Evolutionary conservation across 1,140 invertebrate genomes (phyloP).

Genomic region (Sesamia nonagrioides): DNA sequence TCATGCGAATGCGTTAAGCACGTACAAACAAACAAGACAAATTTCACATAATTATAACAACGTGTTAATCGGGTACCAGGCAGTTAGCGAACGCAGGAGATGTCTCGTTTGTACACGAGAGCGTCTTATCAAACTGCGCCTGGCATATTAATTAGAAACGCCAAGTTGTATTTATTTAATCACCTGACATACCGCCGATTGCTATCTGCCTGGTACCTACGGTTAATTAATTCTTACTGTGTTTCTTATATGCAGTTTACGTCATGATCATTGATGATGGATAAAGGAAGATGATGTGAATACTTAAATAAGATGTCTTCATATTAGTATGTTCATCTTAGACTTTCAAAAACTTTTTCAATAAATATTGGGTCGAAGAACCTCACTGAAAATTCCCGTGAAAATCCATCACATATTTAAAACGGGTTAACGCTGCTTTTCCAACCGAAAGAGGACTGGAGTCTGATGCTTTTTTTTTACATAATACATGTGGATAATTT

Average conservation of each 20-base stretch:
- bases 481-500: constrained; percentile 47
- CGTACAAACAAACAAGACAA: constrained; percentile 40
- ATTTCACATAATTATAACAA: constrained; percentile 72
- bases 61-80: constrained; percentile 76
- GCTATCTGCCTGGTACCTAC: constrained; percentile 74
- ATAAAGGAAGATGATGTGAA: constrained; percentile 31
- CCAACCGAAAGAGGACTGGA: not conserved
- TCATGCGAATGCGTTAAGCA: constrained; percentile 16
- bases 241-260: constrained; percentile 56
- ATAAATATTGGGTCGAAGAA: not conserved
- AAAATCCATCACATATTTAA: constrained; percentile 24
- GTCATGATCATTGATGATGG: constrained; percentile 43
- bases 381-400: not conserved
- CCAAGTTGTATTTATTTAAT: constrained; percentile 85
- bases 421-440: not conserved
- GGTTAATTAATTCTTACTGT: constrained; percentile 80
- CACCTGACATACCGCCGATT: constrained; percentile 68
- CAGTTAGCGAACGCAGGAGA: constrained; percentile 66
- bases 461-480: constrained; percentile 27
- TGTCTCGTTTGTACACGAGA: constrained; percentile 66
- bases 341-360: not conserved
- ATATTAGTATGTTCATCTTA: constrained; percentile 17
- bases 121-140: constrained; percentile 78
- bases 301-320: constrained; percentile 43
- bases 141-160: constrained; percentile 85